Evolutionary conservation across 2,797 vertebrate genomes (phyloP).

Genomic region (Ctenopoma kingsleyae): DNA sequence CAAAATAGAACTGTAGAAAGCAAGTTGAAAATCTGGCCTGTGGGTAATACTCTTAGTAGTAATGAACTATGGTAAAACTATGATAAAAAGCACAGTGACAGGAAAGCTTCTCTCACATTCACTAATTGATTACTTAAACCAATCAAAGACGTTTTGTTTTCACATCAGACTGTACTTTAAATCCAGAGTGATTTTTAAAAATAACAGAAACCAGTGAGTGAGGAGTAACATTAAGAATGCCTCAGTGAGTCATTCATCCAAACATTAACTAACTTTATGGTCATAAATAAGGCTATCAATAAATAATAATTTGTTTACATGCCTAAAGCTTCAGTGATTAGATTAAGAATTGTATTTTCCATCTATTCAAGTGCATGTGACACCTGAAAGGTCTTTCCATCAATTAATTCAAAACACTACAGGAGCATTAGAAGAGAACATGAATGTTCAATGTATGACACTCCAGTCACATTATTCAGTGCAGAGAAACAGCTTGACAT

Average conservation of each 20-base stretch:
- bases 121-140: neutral
- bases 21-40: no score
- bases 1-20: no score
- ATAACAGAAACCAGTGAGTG: neutral
- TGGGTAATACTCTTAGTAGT: no score
- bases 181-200: neutral
- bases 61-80: no score
- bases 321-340: neutral
- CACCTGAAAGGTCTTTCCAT: neutral
- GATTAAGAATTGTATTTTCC: neutral
- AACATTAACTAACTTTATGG: neutral
- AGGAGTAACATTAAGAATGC: neutral
- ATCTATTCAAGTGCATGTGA: conserved; percentile 4
- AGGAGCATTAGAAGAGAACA: conserved; percentile 16
- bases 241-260: neutral
- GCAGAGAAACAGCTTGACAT: neutral
- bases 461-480: conserved; percentile 2
- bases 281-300: neutral
- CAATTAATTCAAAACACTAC: conserved; percentile 11
- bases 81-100: neutral
- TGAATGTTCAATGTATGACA: neutral
- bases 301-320: conserved; percentile 1
- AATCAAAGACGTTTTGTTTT: neutral
- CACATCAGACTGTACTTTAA: neutral
- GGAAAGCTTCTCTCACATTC: neutral